Percentiles rank a stretch among this genome's conserved stretches.
phyloP scores from a whole-genome alignment of 2,113 vertebrate species.

The Mohoua ochrocephala region DNA sequence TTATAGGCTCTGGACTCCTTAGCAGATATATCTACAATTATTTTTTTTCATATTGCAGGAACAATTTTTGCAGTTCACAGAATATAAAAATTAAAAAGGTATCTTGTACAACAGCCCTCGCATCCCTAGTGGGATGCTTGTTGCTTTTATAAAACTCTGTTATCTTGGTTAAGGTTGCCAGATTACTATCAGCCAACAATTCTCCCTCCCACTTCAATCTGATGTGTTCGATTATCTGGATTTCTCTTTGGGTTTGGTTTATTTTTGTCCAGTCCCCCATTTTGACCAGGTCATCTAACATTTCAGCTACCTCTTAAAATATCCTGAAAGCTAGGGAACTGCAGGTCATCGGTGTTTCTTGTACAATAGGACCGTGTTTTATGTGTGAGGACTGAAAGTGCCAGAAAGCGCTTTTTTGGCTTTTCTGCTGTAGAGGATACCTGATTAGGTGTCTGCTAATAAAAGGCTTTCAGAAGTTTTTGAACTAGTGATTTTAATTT shows the following conservation, averaged over 20 bases:
- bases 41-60: neutral
- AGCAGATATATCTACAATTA: neutral
- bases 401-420: neutral
- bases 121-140: neutral
- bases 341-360: neutral
- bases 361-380: neutral
- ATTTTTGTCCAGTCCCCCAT: neutral
- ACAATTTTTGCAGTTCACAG: neutral
- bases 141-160: neutral
- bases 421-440: neutral
- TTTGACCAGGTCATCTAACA: neutral
- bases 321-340: neutral
- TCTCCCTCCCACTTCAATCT: neutral
- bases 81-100: neutral
- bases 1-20: neutral
- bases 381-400: neutral
- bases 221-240: neutral
- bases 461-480: neutral
- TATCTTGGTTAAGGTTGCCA: accelerated
- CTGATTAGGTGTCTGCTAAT: neutral
- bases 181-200: neutral
- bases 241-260: neutral
- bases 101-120: neutral
- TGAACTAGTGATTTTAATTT: neutral
- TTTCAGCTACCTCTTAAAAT: neutral